Conservation (phyloP, 2,888 invertebrate species). For the Synergus umbraculus region DNA sequence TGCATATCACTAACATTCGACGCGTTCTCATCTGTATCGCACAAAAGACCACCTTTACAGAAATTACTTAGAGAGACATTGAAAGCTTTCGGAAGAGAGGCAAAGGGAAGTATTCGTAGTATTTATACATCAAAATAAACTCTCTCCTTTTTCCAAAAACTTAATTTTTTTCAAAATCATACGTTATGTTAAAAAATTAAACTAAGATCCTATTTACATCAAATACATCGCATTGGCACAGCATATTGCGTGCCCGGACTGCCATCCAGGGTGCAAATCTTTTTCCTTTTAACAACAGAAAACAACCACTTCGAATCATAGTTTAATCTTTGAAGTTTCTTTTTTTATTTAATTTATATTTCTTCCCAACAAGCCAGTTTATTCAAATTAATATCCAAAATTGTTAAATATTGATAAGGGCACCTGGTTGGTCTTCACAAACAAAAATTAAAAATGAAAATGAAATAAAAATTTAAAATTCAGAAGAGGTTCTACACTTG, state of each 20-base stretch:
- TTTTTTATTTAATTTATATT: background rate
- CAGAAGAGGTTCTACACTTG: background rate
- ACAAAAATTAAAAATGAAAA: background rate
- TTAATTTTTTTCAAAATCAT: conserved; percentile 22
- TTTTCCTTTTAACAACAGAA: conserved; percentile 41
- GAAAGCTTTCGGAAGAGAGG: conserved; percentile 38
- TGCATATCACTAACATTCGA: conserved; percentile 33
- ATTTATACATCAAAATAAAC: conserved; percentile 40
- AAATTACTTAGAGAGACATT: conserved; percentile 34
- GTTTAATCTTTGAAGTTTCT: background rate
- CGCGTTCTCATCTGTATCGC: conserved; percentile 22
- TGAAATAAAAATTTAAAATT: background rate
- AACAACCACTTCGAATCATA: background rate
- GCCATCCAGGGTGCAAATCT: conserved; percentile 55
- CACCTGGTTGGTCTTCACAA: background rate
- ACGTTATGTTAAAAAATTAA: conserved; percentile 52
- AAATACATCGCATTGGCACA: conserved; percentile 73
- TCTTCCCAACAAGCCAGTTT: too few relatives aligned
- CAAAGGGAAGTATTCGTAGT: conserved; percentile 29
- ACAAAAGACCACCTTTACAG: conserved; percentile 33
- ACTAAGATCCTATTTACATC: conserved; percentile 67
- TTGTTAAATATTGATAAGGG: background rate
- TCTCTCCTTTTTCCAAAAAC: conserved; percentile 23
- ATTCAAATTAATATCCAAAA: too few relatives aligned
- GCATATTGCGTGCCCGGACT: conserved; percentile 67